Conservation (phyloP, 1,140 invertebrate genomes). For the Hormaphis cornu region DNA sequence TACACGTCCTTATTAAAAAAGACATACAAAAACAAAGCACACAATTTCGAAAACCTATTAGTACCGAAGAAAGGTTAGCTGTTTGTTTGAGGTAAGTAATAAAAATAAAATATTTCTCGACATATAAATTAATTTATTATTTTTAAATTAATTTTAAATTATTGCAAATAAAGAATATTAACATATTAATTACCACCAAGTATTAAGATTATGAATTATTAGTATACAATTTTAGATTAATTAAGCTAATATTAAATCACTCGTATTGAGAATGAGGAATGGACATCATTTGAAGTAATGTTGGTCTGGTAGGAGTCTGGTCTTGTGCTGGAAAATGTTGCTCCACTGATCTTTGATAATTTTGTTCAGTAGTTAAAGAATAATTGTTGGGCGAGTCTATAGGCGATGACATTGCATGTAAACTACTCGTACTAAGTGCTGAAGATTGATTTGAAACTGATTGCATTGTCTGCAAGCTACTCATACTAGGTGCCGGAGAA, state of each 20-base stretch:
- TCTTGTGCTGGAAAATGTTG: background rate
- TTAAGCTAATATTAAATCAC: background rate
- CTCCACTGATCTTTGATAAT: background rate
- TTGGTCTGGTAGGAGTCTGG: conserved; percentile 5
- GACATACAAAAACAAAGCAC: background rate
- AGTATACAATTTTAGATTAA: background rate
- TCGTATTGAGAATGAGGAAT: background rate
- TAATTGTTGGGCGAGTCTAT: background rate
- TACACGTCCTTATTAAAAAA: background rate
- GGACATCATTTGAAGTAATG: conserved; percentile 6
- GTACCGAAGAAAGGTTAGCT: conserved; percentile 14
- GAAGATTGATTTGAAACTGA: background rate
- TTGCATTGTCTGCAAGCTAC: background rate
- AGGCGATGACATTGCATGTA: background rate
- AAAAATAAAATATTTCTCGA: conserved; percentile 1
- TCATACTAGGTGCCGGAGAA: background rate
- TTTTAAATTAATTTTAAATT: background rate
- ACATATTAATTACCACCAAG: background rate
- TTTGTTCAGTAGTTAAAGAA: background rate
- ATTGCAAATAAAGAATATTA: conserved; percentile 1
- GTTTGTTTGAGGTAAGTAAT: conserved; percentile 31
- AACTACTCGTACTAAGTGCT: background rate
- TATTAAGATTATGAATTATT: background rate
- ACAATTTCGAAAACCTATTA: conserved; percentile 16
- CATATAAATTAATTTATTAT: conserved; percentile 1